Percentiles rank a stretch among this genome's conserved stretches.
phyloP scores from a whole-genome alignment of 1,140 invertebrate species.

The Popillia japonica region DNA sequence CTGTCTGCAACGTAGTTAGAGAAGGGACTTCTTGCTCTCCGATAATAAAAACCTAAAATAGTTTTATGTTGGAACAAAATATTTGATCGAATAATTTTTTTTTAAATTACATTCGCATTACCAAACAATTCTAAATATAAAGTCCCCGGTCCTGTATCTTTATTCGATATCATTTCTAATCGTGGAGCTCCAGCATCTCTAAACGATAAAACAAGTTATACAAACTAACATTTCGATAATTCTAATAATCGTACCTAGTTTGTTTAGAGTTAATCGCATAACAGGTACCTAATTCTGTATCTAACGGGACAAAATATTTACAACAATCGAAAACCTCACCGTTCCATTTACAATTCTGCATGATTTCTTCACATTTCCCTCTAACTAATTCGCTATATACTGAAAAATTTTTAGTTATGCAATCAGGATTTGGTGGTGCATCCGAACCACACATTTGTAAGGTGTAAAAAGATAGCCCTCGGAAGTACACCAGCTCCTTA shows the following conservation, averaged over 20 bases:
- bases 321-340: slow-evolving; percentile 70
- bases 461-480: slow-evolving; percentile 71
- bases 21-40: slow-evolving; percentile 72
- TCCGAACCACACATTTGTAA: slow-evolving; percentile 67
- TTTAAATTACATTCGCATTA: slow-evolving; percentile 64
- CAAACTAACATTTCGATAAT: not conserved
- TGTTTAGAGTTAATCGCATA: slow-evolving; percentile 72
- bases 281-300: slow-evolving; percentile 72
- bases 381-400: slow-evolving; percentile 63
- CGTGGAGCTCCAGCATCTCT: slow-evolving; percentile 41
- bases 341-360: slow-evolving; percentile 71
- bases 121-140: slow-evolving; percentile 66
- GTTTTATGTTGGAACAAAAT: not conserved
- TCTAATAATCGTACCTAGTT: slow-evolving; percentile 50
- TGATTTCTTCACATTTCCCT: slow-evolving; percentile 66
- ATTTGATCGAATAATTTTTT: too few relatives aligned
- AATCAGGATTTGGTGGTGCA: slow-evolving; percentile 61
- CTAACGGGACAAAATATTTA: slow-evolving; percentile 68
- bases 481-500: slow-evolving; percentile 72
- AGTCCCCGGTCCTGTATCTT: slow-evolving; percentile 65
- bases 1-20: slow-evolving; percentile 67
- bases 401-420: slow-evolving; percentile 66
- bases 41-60: slow-evolving; percentile 66
- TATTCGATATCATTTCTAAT: slow-evolving; percentile 64
- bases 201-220: slow-evolving; percentile 24